These are phyloP conservation scores for Ophioninae sp. DNA, from an alignment of 2,888 invertebrate genomes.

Conservation along the genomic window DNA sequence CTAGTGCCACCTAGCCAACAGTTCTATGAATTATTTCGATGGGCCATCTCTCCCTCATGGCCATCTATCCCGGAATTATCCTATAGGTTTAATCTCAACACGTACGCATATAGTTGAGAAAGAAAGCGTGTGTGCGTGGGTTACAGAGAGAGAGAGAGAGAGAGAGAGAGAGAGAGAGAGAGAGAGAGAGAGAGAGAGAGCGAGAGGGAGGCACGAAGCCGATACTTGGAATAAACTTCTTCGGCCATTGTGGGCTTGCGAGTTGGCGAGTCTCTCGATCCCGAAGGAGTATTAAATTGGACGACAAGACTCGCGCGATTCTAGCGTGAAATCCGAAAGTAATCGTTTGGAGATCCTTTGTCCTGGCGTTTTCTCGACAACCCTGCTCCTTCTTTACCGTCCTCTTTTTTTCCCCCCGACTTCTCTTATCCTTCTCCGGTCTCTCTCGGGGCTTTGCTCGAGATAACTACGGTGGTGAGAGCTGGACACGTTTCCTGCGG, in stretches of 20 bases:
- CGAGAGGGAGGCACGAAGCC: conserved; percentile 10
- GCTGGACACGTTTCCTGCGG: conserved; percentile 64
- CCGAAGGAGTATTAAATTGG: conserved; percentile 66
- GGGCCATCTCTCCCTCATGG: too few species aligned
- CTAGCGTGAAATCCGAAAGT: conserved; percentile 74
- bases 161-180: not conserved
- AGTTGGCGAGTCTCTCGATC: conserved; percentile 44
- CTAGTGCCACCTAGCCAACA: too few species aligned
- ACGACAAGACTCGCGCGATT: conserved; percentile 64
- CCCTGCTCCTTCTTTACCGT: conserved; percentile 51
- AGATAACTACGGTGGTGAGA: conserved; percentile 53
- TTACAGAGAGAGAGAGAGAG: not conserved
- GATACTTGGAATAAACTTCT: conserved; percentile 57
- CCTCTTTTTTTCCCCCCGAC: conserved; percentile 48
- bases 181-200: not conserved
- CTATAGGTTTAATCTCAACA: too few species aligned
- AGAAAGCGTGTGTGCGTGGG: too few species aligned
- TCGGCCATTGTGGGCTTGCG: conserved; percentile 50
- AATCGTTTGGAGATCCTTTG: conserved; percentile 70
- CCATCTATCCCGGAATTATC: too few species aligned
- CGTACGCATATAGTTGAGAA: too few species aligned
- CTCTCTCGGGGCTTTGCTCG: conserved; percentile 41
- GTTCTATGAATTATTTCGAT: too few species aligned
- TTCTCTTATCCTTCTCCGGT: conserved; percentile 36
- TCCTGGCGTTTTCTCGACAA: conserved; percentile 70